Evolutionary conservation across 2,797 vertebrate species (phyloP).

Genomic region (Amblyraja radiata): DNA sequence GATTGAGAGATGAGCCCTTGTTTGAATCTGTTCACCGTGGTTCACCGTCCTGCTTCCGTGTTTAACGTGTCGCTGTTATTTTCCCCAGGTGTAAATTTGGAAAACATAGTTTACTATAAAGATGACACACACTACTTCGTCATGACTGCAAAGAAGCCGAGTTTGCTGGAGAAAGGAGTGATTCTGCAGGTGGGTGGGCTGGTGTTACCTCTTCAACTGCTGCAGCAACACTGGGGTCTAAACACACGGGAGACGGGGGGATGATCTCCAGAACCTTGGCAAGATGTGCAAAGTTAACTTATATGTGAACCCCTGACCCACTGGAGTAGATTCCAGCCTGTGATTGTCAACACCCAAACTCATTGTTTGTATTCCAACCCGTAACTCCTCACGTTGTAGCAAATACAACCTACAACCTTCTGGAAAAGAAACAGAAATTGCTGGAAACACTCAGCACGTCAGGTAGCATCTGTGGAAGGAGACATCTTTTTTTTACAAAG

Average conservation of each 20-base stretch:
- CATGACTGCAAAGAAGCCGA: constrained; percentile 99
- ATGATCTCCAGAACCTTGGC: not conserved
- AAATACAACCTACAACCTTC: too few relatives aligned
- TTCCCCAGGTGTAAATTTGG: constrained; percentile 85
- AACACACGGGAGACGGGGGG: not conserved
- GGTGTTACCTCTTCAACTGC: not conserved
- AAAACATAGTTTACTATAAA: constrained; percentile 99
- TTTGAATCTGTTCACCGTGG: not conserved
- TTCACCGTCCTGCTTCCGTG: not conserved
- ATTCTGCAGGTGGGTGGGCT: constrained; percentile 79
- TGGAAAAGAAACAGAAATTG: too few relatives aligned
- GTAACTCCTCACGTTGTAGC: not conserved
- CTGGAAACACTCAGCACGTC: too few relatives aligned
- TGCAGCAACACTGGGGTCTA: not conserved
- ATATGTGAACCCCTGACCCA: not conserved
- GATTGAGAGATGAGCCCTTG: not conserved
- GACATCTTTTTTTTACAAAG: too few relatives aligned
- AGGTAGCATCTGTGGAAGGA: too few relatives aligned
- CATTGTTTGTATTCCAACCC: not conserved
- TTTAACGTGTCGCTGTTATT: constrained; percentile 41
- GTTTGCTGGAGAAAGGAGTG: constrained; percentile 92
- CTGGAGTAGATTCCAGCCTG: not conserved
- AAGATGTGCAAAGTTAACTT: not conserved
- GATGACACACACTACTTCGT: constrained; percentile 99
- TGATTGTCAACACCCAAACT: not conserved